Base-by-base conservation (phyloP, 2,113 vertebrate species). In the Benitochromis conjunctus region DNA sequence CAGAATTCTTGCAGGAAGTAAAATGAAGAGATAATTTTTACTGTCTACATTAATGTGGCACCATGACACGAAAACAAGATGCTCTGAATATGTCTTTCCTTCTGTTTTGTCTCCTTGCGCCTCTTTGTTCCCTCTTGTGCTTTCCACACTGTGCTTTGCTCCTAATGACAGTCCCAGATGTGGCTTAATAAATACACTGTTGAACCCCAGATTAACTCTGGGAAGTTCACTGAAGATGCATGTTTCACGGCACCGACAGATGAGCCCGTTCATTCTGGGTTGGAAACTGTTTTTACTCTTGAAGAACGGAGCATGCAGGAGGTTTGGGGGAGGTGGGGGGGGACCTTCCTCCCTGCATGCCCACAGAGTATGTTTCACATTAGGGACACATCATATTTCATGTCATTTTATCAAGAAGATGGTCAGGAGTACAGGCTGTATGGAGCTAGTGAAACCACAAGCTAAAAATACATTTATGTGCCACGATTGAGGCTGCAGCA, bases 361-460 rank as follows among this genome's bases (percentile, higher is more conserved):
- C 76, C 41, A 5, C 29, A 51, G 84, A 84, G 83, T 88, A 88
- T 95, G 94, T 88, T 94, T 95, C 46, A 14, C 81, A 94, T 96
- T 95, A 94, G 79, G 90, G 64, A 89, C 91, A 93, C 92, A 92
- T 92, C 86, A 92, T 93, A 92, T 94, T 94, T 95, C 92, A 92
- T 93, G 92, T 94, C 87, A 91, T 92, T 96, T 95, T 95, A 94
- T 94, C 93, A 94, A 83, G 89, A 94, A 88, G 91, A 95, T 92
- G 90, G 93, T 89, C 86, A 88, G 79, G 62, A 86, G 82, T 85
- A 77, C 5, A 2, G 85, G 85, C 79, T 88, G 69, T 13, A 24
- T 79, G 76, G 81, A 90, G 74, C 88, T 74, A 13, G 87, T 26
- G 48, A 57, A 83, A 90, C 93, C 86, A 5, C 91, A 88, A 80